Evolutionary conservation across 2,797 vertebrate species (phyloP).

Genomic region (Rhinoraja longicauda): DNA sequence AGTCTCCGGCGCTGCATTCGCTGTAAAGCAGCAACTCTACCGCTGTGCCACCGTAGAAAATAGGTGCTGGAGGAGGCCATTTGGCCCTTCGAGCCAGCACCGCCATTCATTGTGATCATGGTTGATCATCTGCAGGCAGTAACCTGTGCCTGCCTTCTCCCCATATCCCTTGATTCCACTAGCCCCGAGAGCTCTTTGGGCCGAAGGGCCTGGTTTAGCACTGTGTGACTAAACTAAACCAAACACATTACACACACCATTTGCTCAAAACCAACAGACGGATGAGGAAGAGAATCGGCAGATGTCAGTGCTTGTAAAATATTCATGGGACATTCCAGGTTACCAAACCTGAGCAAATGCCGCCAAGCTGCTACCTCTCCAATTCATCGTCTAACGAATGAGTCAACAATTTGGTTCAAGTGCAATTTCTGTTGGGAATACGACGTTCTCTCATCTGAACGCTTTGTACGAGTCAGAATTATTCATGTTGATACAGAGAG

Average conservation of each 20-base stretch:
- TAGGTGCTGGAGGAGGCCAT: no score
- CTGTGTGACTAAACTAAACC: no score
- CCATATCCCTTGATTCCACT: no score
- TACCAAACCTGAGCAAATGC: not conserved
- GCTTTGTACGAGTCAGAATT: slow-evolving; percentile 8
- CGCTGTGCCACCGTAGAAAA: no score
- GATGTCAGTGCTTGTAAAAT: not conserved
- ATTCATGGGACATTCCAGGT: not conserved
- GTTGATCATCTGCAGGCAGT: no score
- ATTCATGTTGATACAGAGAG: not conserved
- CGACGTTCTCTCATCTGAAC: not conserved
- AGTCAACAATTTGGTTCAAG: slow-evolving; percentile 4
- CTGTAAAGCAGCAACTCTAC: no score
- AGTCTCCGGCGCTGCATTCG: no score
- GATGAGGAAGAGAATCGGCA: not conserved
- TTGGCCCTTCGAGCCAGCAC: no score
- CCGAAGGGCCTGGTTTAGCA: no score
- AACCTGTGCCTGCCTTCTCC: no score
- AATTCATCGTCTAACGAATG: not conserved
- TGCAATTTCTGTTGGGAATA: not conserved
- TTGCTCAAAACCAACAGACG: not conserved
- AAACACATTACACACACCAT: not conserved
- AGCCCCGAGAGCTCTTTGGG: no score
- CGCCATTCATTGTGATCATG: no score
- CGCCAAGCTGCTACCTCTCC: not conserved